Conservation (phyloP, 1,140 invertebrate species). For the Conopomorpha cramerella region DNA sequence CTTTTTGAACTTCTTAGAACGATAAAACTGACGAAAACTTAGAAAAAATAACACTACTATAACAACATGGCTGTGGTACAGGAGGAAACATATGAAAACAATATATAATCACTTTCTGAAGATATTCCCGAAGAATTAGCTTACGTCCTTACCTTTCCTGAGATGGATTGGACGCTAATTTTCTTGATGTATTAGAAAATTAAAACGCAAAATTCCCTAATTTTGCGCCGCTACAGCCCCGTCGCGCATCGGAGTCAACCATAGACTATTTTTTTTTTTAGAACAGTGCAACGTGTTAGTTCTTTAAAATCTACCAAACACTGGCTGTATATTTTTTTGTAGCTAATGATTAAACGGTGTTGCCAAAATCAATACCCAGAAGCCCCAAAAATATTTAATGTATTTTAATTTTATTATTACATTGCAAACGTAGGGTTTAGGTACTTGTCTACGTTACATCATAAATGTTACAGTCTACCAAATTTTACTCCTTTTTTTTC, state of each 20-base stretch:
- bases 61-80: conserved; percentile 55
- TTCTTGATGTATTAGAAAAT: conserved; percentile 44
- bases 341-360: too few relatives aligned
- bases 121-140: conserved; percentile 47
- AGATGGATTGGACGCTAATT: conserved; percentile 46
- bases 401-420: too few relatives aligned
- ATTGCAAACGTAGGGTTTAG: too few relatives aligned
- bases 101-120: conserved; percentile 58
- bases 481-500: too few relatives aligned
- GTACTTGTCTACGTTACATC: too few relatives aligned
- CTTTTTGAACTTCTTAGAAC: conserved; percentile 42
- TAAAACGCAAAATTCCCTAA: conserved; percentile 36
- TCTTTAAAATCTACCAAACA: too few relatives aligned
- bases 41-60: conserved; percentile 58
- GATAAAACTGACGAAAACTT: conserved; percentile 54
- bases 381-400: too few relatives aligned
- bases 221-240: conserved; percentile 43
- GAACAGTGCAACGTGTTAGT: too few relatives aligned
- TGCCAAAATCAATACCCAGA: too few relatives aligned
- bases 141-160: conserved; percentile 58
- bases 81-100: conserved; percentile 56
- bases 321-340: too few relatives aligned
- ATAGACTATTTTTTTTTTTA: too few relatives aligned
- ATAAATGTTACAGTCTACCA: too few relatives aligned
- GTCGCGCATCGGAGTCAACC: conserved; percentile 26